These are phyloP conservation scores for Acromyrmex charruanus DNA, from an alignment of 1,140 invertebrate genomes.

Conservation along the genomic window DNA sequence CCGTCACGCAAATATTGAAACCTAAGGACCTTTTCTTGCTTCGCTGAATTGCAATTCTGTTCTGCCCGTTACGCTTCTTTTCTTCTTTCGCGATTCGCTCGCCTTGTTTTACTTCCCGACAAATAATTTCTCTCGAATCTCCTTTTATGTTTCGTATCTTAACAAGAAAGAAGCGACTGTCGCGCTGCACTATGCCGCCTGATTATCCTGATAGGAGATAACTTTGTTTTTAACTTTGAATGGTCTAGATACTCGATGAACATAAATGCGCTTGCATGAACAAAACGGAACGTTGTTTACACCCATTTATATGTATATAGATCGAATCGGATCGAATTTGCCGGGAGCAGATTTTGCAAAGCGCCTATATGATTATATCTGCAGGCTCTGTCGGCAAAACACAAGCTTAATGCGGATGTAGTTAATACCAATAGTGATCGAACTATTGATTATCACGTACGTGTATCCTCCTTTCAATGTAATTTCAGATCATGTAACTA, in stretches of 20 bases:
- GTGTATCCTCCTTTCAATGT: background rate
- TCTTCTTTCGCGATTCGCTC: background rate
- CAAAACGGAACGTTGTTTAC: background rate
- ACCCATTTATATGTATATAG: background rate
- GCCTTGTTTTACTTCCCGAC: conserved; percentile 17
- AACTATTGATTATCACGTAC: background rate
- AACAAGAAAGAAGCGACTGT: conserved; percentile 24
- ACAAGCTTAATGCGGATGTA: conserved; percentile 24
- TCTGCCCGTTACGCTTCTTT: conserved; percentile 22
- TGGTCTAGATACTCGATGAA: background rate
- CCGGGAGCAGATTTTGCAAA: conserved; percentile 1
- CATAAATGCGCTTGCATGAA: background rate
- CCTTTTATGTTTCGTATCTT: conserved; percentile 11
- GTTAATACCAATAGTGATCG: conserved; percentile 24
- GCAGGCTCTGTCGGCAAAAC: background rate
- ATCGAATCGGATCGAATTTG: background rate
- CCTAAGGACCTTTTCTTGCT: conserved; percentile 47
- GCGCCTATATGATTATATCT: background rate
- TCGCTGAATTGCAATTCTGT: conserved; percentile 38
- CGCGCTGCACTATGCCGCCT: background rate
- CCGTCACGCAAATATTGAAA: conserved; percentile 61
- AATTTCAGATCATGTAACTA: conserved; percentile 15
- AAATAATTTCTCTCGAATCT: conserved; percentile 22
- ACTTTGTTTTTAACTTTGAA: conserved; percentile 25
- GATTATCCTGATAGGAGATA: conserved; percentile 34